phyloP scores from a whole-genome alignment of 2,888 invertebrate genomes.

The Ypsolopha sequella region DNA sequence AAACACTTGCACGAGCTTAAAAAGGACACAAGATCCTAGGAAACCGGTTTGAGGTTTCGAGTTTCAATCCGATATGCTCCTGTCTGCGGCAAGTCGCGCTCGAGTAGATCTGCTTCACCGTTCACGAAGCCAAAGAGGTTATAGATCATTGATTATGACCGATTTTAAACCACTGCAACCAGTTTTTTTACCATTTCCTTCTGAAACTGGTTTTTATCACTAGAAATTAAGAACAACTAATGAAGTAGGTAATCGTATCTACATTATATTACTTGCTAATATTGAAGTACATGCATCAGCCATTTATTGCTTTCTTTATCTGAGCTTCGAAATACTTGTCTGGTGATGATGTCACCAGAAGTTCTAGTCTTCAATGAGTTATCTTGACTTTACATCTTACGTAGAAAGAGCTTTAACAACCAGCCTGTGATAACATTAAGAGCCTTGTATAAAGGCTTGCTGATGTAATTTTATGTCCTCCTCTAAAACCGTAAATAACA shows the following conservation, averaged over 20 bases:
- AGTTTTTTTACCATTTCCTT: not conserved
- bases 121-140: slow-evolving; percentile 24
- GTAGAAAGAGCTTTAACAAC: too few relatives aligned
- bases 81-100: slow-evolving; percentile 56
- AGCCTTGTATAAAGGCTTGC: not conserved
- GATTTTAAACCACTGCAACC: not conserved
- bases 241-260: too few relatives aligned
- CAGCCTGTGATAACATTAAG: not conserved
- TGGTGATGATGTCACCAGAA: slow-evolving; percentile 56
- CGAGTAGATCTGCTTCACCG: slow-evolving; percentile 40
- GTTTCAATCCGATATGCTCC: slow-evolving; percentile 68
- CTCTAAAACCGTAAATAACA: too few relatives aligned
- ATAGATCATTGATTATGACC: slow-evolving; percentile 1
- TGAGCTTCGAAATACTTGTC: slow-evolving; percentile 31
- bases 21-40: slow-evolving; percentile 42
- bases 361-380: slow-evolving; percentile 25
- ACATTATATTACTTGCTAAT: too few relatives aligned
- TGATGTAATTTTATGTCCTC: too few relatives aligned
- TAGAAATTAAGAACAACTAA: too few relatives aligned
- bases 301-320: slow-evolving; percentile 55
- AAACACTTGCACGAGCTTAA: slow-evolving; percentile 29
- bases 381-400: slow-evolving; percentile 39
- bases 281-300: slow-evolving; percentile 23
- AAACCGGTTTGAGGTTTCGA: slow-evolving; percentile 68
- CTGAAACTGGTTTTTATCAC: too few relatives aligned